These are phyloP conservation scores for Eudasyphora cyanicolor DNA, from an alignment of 2,888 invertebrate species.

Conservation along the genomic window DNA sequence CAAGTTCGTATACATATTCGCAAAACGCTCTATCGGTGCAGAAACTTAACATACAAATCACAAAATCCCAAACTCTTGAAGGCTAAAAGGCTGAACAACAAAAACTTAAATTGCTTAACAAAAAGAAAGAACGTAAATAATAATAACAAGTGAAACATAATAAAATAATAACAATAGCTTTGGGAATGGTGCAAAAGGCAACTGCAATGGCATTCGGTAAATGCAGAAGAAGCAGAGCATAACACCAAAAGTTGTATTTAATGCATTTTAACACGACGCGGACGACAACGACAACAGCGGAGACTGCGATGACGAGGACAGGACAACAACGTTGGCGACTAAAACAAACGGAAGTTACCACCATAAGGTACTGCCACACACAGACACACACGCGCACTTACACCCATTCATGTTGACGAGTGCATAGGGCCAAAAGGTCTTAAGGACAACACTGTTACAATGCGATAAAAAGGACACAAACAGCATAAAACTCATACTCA, in stretches of 20 bases:
- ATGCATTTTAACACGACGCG: conserved; percentile 49
- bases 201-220: too few relatives aligned
- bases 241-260: conserved; percentile 29
- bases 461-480: conserved; percentile 13
- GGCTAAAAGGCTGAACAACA: conserved; percentile 33
- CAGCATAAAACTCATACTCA: conserved; percentile 9
- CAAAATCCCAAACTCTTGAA: conserved; percentile 19
- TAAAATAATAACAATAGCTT: conserved; percentile 39
- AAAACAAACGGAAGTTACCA: conserved; percentile 54
- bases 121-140: conserved; percentile 34
- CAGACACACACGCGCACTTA: conserved; percentile 57
- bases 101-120: conserved; percentile 44
- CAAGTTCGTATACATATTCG: conserved; percentile 40
- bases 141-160: not conserved
- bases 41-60: conserved; percentile 64
- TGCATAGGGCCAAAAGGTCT: conserved; percentile 1
- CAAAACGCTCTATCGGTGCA: conserved; percentile 59
- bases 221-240: conserved; percentile 28
- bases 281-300: not conserved
- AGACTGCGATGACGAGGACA: not conserved
- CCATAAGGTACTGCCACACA: conserved; percentile 20
- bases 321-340: conserved; percentile 23
- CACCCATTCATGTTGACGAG: not conserved
- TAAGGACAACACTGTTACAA: not conserved
- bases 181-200: too few relatives aligned